These are phyloP conservation scores for Corythaixoides concolor DNA, from an alignment of 2,113 vertebrate species.

Conservation along the genomic window DNA sequence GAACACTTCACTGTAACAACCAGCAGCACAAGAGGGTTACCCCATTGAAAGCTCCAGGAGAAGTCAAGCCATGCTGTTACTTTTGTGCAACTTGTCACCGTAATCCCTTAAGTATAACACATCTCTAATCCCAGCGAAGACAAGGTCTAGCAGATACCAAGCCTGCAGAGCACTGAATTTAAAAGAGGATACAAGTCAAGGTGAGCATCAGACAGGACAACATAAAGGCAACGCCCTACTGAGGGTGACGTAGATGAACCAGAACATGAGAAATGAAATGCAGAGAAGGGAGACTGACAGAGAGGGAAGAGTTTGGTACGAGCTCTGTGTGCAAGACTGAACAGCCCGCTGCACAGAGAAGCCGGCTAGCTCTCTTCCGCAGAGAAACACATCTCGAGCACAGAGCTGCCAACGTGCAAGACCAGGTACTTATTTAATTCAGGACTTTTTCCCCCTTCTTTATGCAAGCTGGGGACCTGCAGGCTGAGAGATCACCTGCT, in stretches of 20 bases:
- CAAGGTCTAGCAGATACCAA: background rate
- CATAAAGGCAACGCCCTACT: background rate
- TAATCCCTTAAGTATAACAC: background rate
- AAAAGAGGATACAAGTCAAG: background rate
- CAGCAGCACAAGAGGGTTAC: background rate
- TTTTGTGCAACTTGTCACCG: background rate
- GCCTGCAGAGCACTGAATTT: background rate
- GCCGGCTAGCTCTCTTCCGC: background rate
- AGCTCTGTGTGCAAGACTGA: background rate
- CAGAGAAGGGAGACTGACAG: background rate
- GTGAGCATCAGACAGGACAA: background rate
- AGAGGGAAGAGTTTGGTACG: background rate
- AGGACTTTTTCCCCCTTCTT: background rate
- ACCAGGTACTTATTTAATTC: background rate
- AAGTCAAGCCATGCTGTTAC: background rate
- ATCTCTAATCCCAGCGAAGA: background rate
- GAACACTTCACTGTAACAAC: background rate
- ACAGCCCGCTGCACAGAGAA: background rate
- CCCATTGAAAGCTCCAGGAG: background rate
- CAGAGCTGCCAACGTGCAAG: background rate
- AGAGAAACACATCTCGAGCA: background rate
- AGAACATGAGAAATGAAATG: background rate
- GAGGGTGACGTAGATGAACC: background rate
- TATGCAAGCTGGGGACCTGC: background rate
- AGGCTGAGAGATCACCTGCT: background rate